These are phyloP conservation scores for Drosophila nannoptera DNA, from an alignment of 1,140 invertebrate genomes.

Conservation along the genomic window DNA sequence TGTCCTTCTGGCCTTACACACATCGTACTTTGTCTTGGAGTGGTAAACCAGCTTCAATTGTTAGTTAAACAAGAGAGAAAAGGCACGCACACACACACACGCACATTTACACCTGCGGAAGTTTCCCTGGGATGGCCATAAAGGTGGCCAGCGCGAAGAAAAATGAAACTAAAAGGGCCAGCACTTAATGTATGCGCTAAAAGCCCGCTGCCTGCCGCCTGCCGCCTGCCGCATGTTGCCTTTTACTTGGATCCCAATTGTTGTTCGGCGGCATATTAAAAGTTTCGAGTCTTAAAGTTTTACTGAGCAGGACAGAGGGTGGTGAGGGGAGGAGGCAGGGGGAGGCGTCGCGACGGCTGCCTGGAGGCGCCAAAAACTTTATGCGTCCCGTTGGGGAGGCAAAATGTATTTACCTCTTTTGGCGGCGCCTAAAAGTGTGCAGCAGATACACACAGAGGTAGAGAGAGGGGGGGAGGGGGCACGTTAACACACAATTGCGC, in stretches of 20 bases:
- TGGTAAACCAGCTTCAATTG: constrained; percentile 41
- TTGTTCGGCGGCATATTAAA: constrained; percentile 67
- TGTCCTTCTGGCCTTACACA: not conserved
- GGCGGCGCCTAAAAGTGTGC: constrained; percentile 56
- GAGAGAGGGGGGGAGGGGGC: too few relatives aligned
- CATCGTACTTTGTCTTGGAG: constrained; percentile 24
- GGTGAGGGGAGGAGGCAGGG: constrained; percentile 30
- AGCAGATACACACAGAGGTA: constrained; percentile 28
- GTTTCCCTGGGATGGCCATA: constrained; percentile 16
- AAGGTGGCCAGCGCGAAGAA: constrained; percentile 13
- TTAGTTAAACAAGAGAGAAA: constrained; percentile 42
- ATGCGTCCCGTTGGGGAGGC: constrained; percentile 10
- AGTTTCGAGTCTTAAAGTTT: constrained; percentile 72
- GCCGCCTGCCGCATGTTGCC: not conserved
- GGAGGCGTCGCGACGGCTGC: constrained; percentile 24
- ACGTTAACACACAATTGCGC: constrained; percentile 75
- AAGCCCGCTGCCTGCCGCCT: constrained; percentile 41
- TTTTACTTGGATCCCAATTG: not conserved
- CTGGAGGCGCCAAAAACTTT: constrained; percentile 25
- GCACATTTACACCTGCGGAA: constrained; percentile 32
- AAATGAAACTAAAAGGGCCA: constrained; percentile 35
- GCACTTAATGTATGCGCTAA: constrained; percentile 65
- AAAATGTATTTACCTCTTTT: constrained; percentile 65
- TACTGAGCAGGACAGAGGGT: not conserved
- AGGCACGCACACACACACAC: constrained; percentile 16